These are phyloP conservation scores for Pitangus sulphuratus DNA, from an alignment of 2,797 vertebrate genomes.

Conservation along the genomic window DNA sequence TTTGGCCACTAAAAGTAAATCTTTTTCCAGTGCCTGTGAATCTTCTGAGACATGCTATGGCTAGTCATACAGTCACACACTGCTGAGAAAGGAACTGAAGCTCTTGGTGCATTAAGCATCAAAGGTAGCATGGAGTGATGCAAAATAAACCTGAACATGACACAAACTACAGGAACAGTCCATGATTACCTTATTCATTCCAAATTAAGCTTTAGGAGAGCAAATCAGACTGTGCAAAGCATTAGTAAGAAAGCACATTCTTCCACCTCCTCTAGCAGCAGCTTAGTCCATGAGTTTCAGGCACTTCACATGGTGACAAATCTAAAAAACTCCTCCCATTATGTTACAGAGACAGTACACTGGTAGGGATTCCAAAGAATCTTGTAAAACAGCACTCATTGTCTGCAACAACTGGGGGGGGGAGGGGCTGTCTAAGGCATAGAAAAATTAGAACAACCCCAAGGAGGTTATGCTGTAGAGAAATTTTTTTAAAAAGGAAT, in stretches of 20 bases:
- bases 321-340: background rate
- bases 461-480: background rate
- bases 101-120: background rate
- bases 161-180: background rate
- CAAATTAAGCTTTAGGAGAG: background rate
- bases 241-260: background rate
- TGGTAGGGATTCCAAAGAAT: background rate
- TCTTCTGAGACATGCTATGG: background rate
- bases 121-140: background rate
- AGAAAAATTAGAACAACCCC: background rate
- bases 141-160: background rate
- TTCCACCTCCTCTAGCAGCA: background rate
- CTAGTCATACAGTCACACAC: background rate
- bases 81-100: background rate
- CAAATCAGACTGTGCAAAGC: background rate
- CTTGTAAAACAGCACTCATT: background rate
- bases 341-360: background rate
- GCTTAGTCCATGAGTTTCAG: background rate
- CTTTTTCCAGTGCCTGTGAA: background rate
- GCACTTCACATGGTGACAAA: background rate
- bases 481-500: background rate
- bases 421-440: background rate
- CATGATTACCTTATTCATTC: background rate
- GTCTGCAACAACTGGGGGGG: background rate
- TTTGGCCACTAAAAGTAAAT: background rate